Base-by-base conservation (phyloP, 2,888 invertebrate species). In the Zaprionus lineosus region DNA sequence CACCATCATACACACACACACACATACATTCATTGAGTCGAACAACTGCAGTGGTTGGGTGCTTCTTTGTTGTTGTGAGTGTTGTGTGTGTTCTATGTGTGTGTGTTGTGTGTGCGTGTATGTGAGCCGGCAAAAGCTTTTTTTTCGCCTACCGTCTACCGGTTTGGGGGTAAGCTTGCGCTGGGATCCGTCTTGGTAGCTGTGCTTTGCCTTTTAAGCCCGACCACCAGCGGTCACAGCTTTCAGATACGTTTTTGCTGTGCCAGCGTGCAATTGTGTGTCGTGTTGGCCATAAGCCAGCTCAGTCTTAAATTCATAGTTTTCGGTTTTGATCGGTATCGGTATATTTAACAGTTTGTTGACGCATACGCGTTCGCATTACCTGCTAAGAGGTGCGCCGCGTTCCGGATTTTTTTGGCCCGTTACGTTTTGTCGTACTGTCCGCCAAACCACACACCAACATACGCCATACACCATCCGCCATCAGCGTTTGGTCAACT, bases 211-310 rank as follows among this genome's bases (percentile, higher is more conserved):
- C 76, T 87, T 87, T 88, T 83, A 88, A 88, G 83, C 67, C 71
- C 53, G 61, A 61, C 71, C 67, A 59, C 65, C 68, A 73, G 57
- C 73, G 71, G 71, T 71, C 62, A 31, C 68, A 73, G 83, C 88
- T 87, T 86, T 86, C 88, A 87, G 88, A 87, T 83, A 86, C 75
- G 76, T 84, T 86, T 84, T 76, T 74, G 84, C 73, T 77, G 69
- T 74, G 74, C 75, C 70, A 81, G 86, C 84, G 81, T 73, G 81
- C 73, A 73, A 73, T 62, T 74, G 66, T 66, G 62, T 69, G 64
- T 66, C 61, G 6, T 8, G 66, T 66, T 64, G 73, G 64, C 69
- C 61, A 8, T 8, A n/a, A 24, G 24, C 24, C 24, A 24, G 24
- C 24, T 24, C n/a, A n/a, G 37, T 37, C 8, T 16, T 41, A 18